Evolutionary conservation across 2,888 invertebrate genomes (phyloP).

Genomic region (Nebria brevicollis): DNA sequence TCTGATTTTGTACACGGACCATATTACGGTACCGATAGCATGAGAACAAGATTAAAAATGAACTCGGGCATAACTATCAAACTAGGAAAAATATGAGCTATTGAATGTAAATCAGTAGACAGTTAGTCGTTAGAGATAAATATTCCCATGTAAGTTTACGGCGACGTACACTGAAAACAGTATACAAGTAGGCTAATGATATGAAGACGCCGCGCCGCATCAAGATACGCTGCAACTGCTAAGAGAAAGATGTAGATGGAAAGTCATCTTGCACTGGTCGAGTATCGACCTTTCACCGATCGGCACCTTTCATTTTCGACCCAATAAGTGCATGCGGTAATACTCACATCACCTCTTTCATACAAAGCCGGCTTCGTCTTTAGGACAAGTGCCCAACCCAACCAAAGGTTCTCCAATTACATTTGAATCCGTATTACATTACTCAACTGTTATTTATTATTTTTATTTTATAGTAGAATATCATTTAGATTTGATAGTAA

Average conservation of each 20-base stretch:
- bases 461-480: too few relatives aligned
- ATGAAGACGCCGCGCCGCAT: conserved; percentile 25
- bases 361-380: background rate
- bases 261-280: conserved; percentile 20
- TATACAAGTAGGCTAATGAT: conserved; percentile 42
- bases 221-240: conserved; percentile 17
- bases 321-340: conserved; percentile 45
- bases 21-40: background rate
- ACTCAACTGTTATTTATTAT: too few relatives aligned
- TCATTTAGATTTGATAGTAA: too few relatives aligned
- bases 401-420: background rate
- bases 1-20: background rate
- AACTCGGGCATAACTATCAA: background rate
- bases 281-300: conserved; percentile 46
- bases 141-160: background rate
- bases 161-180: background rate
- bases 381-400: background rate
- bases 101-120: conserved; percentile 1
- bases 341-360: conserved; percentile 5
- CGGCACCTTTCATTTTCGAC: conserved; percentile 47
- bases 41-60: background rate
- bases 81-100: background rate
- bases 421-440: too few relatives aligned
- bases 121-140: background rate
- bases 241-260: conserved; percentile 39